Percentiles rank a stretch among this genome's conserved stretches.
phyloP scores from a whole-genome alignment of 2,888 invertebrate genomes.

The Parnassius smintheus region DNA sequence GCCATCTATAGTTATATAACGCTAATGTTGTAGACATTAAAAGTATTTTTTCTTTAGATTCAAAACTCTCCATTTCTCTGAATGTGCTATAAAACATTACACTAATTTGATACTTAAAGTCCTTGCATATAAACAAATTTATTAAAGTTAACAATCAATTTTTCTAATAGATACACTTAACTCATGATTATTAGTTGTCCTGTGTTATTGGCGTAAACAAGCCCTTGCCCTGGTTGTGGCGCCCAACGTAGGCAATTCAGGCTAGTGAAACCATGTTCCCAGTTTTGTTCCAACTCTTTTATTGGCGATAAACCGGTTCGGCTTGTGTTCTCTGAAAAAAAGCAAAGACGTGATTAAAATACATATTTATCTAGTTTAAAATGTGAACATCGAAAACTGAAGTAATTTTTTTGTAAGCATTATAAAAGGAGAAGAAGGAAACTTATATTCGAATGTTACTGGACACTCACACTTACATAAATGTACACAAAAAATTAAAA shows the following conservation, averaged over 20 bases:
- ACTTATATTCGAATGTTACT: too few relatives aligned
- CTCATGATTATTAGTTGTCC: conserved; percentile 89
- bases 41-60: too few relatives aligned
- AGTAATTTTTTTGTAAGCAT: too few relatives aligned
- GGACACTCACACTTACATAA: too few relatives aligned
- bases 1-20: neutral
- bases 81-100: neutral
- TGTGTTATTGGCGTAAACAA: conserved; percentile 92
- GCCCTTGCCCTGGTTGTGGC: conserved; percentile 90
- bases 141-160: neutral
- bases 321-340: conserved; percentile 59
- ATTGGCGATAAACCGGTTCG: conserved; percentile 75
- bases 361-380: too few relatives aligned
- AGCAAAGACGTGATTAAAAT: too few relatives aligned
- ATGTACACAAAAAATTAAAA: too few relatives aligned
- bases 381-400: too few relatives aligned
- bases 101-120: neutral
- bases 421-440: too few relatives aligned
- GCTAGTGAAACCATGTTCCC: conserved; percentile 85
- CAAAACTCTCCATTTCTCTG: neutral
- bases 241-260: conserved; percentile 93
- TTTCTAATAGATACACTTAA: conserved; percentile 45
- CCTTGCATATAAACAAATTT: neutral
- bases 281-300: conserved; percentile 84
- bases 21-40: too few relatives aligned